Base-by-base conservation (phyloP, 2,113 vertebrate genomes). In the Vidua macroura region DNA sequence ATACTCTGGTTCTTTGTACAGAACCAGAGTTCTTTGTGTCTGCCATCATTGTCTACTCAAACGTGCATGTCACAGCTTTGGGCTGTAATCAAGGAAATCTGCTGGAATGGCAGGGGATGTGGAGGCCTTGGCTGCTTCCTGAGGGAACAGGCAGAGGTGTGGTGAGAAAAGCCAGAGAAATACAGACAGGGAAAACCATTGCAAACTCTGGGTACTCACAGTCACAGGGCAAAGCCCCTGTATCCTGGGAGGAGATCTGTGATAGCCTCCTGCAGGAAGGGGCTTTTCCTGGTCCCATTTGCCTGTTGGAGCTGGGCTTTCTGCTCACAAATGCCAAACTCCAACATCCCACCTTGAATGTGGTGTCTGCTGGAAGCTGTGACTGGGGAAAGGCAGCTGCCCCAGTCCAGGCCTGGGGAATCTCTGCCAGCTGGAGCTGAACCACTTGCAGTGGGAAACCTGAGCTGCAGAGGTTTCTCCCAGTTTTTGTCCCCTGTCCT, bases 301-400 rank as follows among this genome's bases (percentile, higher is more conserved):
- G 25, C 39, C 46, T 73, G 13, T 35, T 0, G 3, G 49, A 33
- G 52, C 60, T 87, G 60, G 41, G 31, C 14, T 53, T 73, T 56
- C 62, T 86, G 49, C 8, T 86, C 44, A 56, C 58, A 13, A 7
- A 11, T 33, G 20, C 67, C 68, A 73, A 30, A 33, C 27, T 58
- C 63, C 31, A 15, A 1, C 0, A 0, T 24, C 25, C 51, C 33
- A 14, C 3, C 1, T 31, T 16, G 53, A 44, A 8, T 0, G 0
- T 64, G 76, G 62, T 39, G 16, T 56, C 70, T 8, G 8, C 67
- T 92, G 80, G 62, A 22, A 77, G 76, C 67, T 53, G 66, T 20
- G 59, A 1, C 64, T 35, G 52, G 37, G 75, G 41, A 80, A 46
- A 77, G 18, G 33, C 35, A 30, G 1, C 22, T 62, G 2, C 37